phyloP scores from a whole-genome alignment of 2,888 invertebrate genomes.

The Enchytraeus crypticus region DNA sequence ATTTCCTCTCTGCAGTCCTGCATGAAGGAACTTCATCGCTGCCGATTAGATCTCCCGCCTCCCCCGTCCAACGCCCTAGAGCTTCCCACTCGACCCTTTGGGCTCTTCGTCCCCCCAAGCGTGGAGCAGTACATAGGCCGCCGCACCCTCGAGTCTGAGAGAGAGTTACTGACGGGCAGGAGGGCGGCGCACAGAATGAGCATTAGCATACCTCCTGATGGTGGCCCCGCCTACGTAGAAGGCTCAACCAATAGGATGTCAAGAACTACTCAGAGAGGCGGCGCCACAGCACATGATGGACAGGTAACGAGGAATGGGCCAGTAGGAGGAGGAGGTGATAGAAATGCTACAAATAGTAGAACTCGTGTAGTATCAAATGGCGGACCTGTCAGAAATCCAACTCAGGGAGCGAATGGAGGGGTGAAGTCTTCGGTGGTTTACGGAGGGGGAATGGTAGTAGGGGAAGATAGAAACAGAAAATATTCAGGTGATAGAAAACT shows the following conservation, averaged over 20 bases:
- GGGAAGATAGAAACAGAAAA: too few species aligned
- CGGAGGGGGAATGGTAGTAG: too few species aligned
- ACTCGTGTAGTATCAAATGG: too few species aligned
- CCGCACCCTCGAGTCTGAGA: constrained; percentile 5
- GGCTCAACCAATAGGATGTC: not conserved
- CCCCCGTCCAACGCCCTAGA: constrained; percentile 59
- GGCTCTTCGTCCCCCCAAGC: constrained; percentile 58
- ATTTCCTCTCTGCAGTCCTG: constrained; percentile 74
- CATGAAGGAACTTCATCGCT: constrained; percentile 72
- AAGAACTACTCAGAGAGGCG: too few species aligned
- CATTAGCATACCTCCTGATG: constrained; percentile 12
- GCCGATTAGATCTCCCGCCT: constrained; percentile 64
- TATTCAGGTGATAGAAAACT: too few species aligned
- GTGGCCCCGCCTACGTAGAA: constrained; percentile 4
- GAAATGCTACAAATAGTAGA: too few species aligned
- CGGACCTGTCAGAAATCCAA: not conserved
- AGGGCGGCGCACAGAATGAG: not conserved
- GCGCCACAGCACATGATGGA: too few species aligned
- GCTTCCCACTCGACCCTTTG: constrained; percentile 72
- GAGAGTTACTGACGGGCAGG: not conserved
- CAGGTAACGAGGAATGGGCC: too few species aligned
- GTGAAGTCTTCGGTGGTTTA: not conserved
- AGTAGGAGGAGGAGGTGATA: too few species aligned
- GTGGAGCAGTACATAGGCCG: constrained; percentile 39
- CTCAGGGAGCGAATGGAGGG: not conserved